These are phyloP conservation scores for Euzophera pinguis DNA, from an alignment of 2,888 invertebrate species.

Conservation along the genomic window DNA sequence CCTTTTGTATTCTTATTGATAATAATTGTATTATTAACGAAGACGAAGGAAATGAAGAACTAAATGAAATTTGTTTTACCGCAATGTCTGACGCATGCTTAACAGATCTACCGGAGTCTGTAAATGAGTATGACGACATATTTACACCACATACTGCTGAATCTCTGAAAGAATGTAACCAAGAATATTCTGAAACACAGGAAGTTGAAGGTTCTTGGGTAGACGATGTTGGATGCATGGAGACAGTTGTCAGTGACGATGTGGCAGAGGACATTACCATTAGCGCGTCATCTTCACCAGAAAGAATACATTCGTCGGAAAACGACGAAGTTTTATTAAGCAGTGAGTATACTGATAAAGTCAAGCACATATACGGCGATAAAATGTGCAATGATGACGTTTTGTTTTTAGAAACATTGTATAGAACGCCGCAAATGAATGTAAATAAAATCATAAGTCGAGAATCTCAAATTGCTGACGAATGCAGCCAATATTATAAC, in stretches of 20 bases:
- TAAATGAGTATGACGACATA: constrained; percentile 21
- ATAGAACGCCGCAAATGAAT: constrained; percentile 60
- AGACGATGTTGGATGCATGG: constrained; percentile 66
- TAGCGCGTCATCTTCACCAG: constrained; percentile 43
- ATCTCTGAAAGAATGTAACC: constrained; percentile 22
- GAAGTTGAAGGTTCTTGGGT: constrained; percentile 58
- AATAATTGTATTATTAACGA: constrained; percentile 60
- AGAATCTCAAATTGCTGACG: constrained; percentile 28
- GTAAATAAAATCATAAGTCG: constrained; percentile 48
- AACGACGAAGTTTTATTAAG: constrained; percentile 30
- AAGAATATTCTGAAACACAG: constrained; percentile 36
- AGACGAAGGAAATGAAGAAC: constrained; percentile 46
- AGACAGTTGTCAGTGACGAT: constrained; percentile 69
- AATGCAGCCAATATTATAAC: constrained; percentile 34
- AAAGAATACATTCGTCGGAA: constrained; percentile 31
- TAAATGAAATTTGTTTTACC: constrained; percentile 52
- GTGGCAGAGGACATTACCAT: constrained; percentile 58
- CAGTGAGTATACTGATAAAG: constrained; percentile 44
- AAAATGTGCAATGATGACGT: constrained; percentile 52
- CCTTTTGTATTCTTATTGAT: constrained; percentile 67
- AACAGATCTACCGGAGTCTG: constrained; percentile 29
- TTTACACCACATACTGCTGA: constrained; percentile 8
- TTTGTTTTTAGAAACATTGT: constrained; percentile 55
- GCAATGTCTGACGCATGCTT: constrained; percentile 46
- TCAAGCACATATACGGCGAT: constrained; percentile 54